Evolutionary conservation across 2,888 invertebrate species (phyloP), one percentile per base, ranked within the genome.

Genomic region (Anoplius nigerrimus): DNA sequence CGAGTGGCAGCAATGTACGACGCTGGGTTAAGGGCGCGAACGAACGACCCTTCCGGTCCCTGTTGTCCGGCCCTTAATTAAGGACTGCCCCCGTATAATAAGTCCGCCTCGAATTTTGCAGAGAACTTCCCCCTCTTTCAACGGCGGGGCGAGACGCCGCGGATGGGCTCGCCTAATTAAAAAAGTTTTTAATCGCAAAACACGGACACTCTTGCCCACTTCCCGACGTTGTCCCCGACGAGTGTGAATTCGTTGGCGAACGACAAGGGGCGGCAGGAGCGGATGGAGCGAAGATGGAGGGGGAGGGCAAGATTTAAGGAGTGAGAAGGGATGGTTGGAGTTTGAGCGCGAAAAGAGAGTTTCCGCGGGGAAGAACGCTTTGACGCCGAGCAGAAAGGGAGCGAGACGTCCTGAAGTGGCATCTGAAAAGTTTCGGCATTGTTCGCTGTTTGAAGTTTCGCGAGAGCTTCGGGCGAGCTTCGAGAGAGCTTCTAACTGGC

Each of bases 141-240:
- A 78, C 80, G 72, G 73, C 57, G 21, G 58, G 53, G 64, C 62
- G 60, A 68, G 62, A 62, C 69, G 66, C 55, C 65, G 53, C 54
- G 62, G 62, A 74, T 78, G 74, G 34, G 34, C 70, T 75, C 72
- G 67, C 62, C 71, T 78, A 78, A 80, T 80, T 80, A 75, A 77
- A 80, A 78, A 80, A 80, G 69, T 80, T 80, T 71, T 53, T 21
- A 66, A 57, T 63, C 56, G 62, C 69, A 68, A 75, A 72, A 62
- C 74, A 34, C 34, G 56, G 51, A 65, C 54, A 27, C 27, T 45
- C 58, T 24, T 21, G 20, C 15, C 1, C 34, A 1, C 21, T 15
- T 54, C 52, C n/a, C 24, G 8, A 46, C 45, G 22, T 66, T 58
- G 62, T 71, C 69, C 46, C 21, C 22, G 45, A 13, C n/a, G 61